Evolutionary conservation across 2,797 vertebrate species (phyloP).

Genomic region (Pseudochaenichthys georgianus): DNA sequence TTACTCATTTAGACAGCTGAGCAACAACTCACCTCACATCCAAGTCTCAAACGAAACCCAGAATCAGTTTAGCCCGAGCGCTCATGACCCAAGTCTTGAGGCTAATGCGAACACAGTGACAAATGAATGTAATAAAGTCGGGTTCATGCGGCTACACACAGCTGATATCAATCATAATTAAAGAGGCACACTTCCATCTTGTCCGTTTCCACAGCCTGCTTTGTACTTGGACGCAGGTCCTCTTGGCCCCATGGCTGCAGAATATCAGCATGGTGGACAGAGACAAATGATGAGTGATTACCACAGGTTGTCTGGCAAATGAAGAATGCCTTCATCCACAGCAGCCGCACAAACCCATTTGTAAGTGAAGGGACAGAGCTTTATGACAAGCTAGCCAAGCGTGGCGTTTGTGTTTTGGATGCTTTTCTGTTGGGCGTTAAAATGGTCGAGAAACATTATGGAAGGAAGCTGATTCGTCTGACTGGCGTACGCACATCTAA

Average conservation of each 20-base stretch:
- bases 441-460: not conserved
- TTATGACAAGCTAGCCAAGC: too few relatives aligned
- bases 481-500: not conserved
- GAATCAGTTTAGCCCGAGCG: slow-evolving; percentile 3
- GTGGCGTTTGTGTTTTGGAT: not conserved
- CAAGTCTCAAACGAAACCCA: slow-evolving; percentile 12
- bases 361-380: slow-evolving; percentile 14
- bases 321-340: slow-evolving; percentile 51
- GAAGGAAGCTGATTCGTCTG: not conserved
- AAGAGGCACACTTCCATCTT: slow-evolving; percentile 25
- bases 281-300: slow-evolving; percentile 68
- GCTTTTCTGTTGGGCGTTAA: too few relatives aligned
- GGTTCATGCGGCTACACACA: slow-evolving; percentile 27
- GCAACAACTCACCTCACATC: slow-evolving; percentile 23
- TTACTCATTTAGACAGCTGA: slow-evolving; percentile 64
- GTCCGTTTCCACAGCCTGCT: not conserved
- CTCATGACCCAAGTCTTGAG: not conserved
- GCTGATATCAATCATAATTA: slow-evolving; percentile 47
- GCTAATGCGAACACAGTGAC: not conserved
- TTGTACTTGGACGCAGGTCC: slow-evolving; percentile 17
- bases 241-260: slow-evolving; percentile 28
- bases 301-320: slow-evolving; percentile 47
- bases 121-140: slow-evolving; percentile 30
- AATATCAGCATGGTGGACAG: slow-evolving; percentile 39
- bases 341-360: slow-evolving; percentile 23